Evolutionary conservation across 53 echinoderm and acorn worm species (phyloP), one percentile per base, ranked within the genome.

Genomic region (Pentamera pediparva): DNA sequence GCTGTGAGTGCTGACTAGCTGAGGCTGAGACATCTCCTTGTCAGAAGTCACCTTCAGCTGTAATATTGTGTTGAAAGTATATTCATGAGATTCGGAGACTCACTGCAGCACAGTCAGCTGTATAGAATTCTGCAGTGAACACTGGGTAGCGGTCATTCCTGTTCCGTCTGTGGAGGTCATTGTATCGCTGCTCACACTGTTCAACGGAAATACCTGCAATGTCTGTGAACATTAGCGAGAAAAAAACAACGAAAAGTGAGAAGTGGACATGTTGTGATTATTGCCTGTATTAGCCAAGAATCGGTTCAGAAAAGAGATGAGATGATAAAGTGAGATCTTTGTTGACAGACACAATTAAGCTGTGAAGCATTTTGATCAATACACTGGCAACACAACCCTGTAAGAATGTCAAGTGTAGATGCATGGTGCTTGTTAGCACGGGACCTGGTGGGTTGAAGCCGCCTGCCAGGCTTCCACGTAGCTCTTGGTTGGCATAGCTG

Each of bases 151-250:
- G 31, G 0, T 75, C 59, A 35, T 82, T 79, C 25, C 56, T 58
- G 8, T 79, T 65, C 26, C 86, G 62, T 15, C 75, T 73, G 32
- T 34, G 50, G 69, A 89, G 65, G 30, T 94, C 95, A n/a, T 87
- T 73, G 72, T 85, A 90, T 58, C 95, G 70, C 78, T 84, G 82
- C 62, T 90, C 76, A 33, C 90, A 90, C 74, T 94, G 95, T 45
- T 89, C 78, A 3, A 94, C 85, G 22, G 95, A 94, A 4, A 89
- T 76, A 25, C 15, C 90, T 15, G 95, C 95, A 41, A 94, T 94
- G 76, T 94, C 95, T 94, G 83, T 12, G 74, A 72, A 52, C 7
- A 72, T n/a, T 35, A 21, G 3, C 3, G n/a, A 17, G 22, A 63
- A 63, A 35, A 62, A 56, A 22, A 56, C 9, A 6, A n/a, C 25